These are phyloP conservation scores for Andrena hattorfiana DNA, from an alignment of 2,888 invertebrate species.

Conservation along the genomic window DNA sequence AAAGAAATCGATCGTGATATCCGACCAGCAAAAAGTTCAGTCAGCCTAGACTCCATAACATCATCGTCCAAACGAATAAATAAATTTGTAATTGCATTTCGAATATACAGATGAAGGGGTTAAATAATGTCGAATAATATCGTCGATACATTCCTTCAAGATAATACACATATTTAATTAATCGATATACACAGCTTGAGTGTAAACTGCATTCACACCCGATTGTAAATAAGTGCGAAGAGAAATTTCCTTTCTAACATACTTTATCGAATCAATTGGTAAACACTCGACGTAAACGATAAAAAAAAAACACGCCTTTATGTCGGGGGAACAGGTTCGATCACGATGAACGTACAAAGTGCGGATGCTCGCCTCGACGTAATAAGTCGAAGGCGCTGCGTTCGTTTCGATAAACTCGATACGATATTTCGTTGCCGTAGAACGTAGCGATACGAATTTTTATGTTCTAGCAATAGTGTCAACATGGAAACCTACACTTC, in stretches of 20 bases:
- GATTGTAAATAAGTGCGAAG: background rate
- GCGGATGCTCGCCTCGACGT: background rate
- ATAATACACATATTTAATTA: constrained; percentile 16
- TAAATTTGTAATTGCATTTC: background rate
- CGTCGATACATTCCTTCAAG: background rate
- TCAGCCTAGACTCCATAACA: background rate
- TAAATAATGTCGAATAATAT: constrained; percentile 7
- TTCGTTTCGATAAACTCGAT: constrained; percentile 1
- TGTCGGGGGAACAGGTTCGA: constrained; percentile 6
- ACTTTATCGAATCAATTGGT: constrained; percentile 13
- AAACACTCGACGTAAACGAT: constrained; percentile 10
- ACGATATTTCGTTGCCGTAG: background rate
- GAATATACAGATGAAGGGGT: background rate
- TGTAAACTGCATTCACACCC: background rate
- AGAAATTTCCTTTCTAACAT: background rate
- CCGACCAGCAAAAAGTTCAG: background rate
- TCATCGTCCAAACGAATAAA: background rate
- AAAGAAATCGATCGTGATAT: background rate
- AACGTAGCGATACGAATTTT: background rate
- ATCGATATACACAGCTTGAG: constrained; percentile 8
- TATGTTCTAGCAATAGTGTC: background rate
- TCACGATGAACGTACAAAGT: constrained; percentile 31
- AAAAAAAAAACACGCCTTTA: constrained; percentile 7
- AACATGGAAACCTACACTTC: constrained; percentile 5
- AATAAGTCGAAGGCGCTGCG: background rate